Base-by-base conservation (phyloP, 2,113 vertebrate species). In the Corydoras maculifer region DNA sequence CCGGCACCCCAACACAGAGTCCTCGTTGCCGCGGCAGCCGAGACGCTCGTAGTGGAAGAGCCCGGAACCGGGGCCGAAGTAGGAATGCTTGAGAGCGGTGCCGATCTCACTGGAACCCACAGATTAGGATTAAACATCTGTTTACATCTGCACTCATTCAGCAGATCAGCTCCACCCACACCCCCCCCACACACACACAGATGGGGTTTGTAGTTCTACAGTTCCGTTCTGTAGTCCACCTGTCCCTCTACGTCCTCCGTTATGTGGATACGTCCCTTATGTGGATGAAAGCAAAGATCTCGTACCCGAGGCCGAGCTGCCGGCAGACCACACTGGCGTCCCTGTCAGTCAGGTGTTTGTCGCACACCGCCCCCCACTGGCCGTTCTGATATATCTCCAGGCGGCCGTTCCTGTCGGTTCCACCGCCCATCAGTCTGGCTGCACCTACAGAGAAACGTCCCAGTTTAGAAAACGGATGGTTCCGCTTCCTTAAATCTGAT, bases 291-390 rank as follows among this genome's bases (percentile, higher is more conserved):
- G 18, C 18, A 25, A 25, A 25, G 18, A 25, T 25, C 9, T 62
- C 70, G 70, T 72, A 94, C 93, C 93, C 87, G 55, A 92, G 81
- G 35, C 90, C 87, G 1, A 95, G 89, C 9, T 94, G 93, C 75
- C 90, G 88, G 86, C 93, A 95, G 77, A 93, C 83, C 78, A 94
- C 92, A 5, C 87, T 91, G 78, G 93, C 93, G 74, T 95, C 93
- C 62, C 86, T 87, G 72, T 94, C 86, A 8, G 90, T 93, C 91
- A 91, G 91, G 72, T 87, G 88, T 11, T 89, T 88, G 73, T 90
- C 90, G 83, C 93, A 95, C 70, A 94, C 84, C 2, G 85, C 80
- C 71, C 93, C 93, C 93, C 93, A 94, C 49, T 87, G 85, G 62
- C 93, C 88, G 35, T 8, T 87, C 68, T 88, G 80, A 73, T 91